Evolutionary conservation across 2,113 vertebrate genomes (phyloP).

Genomic region (Pitta sordida): DNA sequence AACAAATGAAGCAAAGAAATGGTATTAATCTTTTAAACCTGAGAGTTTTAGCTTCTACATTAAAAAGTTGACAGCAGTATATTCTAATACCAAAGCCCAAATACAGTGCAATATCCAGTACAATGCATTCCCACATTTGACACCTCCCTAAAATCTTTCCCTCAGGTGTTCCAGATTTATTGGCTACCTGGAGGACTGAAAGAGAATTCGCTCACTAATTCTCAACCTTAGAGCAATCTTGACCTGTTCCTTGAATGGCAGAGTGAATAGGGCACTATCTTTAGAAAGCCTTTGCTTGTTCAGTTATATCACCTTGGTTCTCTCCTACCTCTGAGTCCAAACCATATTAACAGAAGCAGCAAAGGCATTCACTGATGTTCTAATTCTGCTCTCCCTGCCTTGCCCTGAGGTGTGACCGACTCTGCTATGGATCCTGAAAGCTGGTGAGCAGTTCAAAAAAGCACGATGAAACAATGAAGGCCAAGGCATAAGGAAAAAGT

Average conservation of each 20-base stretch:
- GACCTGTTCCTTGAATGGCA: neutral
- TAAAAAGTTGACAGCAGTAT: conserved; percentile 40
- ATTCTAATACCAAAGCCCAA: conserved; percentile 55
- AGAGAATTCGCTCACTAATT: conserved; percentile 17
- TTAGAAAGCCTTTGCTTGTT: conserved; percentile 28
- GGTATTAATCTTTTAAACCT: conserved; percentile 57
- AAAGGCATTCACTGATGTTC: neutral
- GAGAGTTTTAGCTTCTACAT: conserved; percentile 41
- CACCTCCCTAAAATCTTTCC: conserved; percentile 56
- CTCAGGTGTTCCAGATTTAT: conserved; percentile 3
- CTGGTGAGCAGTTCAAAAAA: neutral
- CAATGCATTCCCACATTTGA: conserved; percentile 29
- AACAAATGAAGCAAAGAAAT: conserved; percentile 56
- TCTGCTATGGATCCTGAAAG: neutral
- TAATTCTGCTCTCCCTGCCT: neutral
- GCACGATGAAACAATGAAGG: neutral
- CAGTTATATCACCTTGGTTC: neutral
- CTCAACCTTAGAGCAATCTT: conserved; percentile 34
- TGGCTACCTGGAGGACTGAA: conserved; percentile 47
- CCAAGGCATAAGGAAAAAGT: neutral
- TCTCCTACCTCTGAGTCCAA: neutral
- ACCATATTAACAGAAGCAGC: neutral
- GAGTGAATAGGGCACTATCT: conserved; percentile 37
- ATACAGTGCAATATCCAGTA: conserved; percentile 1
- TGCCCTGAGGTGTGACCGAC: neutral